These are phyloP conservation scores for Heliocidaris erythrogramma DNA, from an alignment of 35 echinoderm and acorn worm genomes.

Conservation along the genomic window DNA sequence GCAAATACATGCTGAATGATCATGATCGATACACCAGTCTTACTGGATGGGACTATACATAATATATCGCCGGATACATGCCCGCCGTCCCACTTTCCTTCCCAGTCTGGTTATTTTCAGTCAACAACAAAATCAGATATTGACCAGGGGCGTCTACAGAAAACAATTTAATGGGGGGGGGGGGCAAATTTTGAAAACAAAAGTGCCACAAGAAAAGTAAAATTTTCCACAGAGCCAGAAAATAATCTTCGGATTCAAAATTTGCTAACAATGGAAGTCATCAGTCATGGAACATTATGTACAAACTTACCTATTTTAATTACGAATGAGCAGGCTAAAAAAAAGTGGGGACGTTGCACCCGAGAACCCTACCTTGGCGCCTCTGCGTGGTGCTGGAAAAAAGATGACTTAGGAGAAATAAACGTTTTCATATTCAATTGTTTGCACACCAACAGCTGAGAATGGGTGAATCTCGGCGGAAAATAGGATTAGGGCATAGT, in stretches of 20 bases:
- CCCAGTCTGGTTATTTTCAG: background rate
- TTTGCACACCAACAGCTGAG: background rate
- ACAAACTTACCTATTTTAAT: too few relatives aligned
- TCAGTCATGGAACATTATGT: too few relatives aligned
- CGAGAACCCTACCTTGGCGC: background rate
- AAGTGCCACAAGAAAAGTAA: too few relatives aligned
- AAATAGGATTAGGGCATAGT: constrained; percentile 13
- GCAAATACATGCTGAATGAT: background rate
- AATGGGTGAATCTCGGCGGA: constrained; percentile 20
- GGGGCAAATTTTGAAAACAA: too few relatives aligned
- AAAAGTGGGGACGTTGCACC: background rate
- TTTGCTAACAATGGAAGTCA: too few relatives aligned
- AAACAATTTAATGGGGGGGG: too few relatives aligned
- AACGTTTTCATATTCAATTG: background rate
- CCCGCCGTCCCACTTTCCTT: background rate
- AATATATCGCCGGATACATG: background rate
- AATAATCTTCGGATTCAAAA: too few relatives aligned
- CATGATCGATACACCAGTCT: background rate
- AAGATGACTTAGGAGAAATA: background rate
- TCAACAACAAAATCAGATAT: too few relatives aligned
- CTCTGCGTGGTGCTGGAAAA: background rate
- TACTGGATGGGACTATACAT: background rate
- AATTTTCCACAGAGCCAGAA: too few relatives aligned
- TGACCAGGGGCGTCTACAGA: too few relatives aligned
- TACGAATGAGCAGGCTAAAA: too few relatives aligned